These are phyloP conservation scores for Octopus bimaculoides DNA, from an alignment of 1,140 invertebrate species.

Conservation along the genomic window DNA sequence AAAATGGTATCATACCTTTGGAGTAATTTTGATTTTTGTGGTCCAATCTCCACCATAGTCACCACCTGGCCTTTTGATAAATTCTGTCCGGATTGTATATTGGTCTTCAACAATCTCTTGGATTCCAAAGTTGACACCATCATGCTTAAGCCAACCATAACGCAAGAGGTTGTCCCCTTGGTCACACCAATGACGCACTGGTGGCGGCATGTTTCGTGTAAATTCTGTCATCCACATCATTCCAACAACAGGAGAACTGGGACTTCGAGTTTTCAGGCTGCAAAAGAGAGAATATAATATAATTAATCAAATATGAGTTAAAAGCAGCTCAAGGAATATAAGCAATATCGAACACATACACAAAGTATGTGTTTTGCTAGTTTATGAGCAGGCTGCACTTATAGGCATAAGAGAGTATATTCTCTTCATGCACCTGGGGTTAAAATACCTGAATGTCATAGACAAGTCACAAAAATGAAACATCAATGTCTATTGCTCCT, in stretches of 20 bases:
- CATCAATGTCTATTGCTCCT: no score
- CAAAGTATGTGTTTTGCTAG: no score
- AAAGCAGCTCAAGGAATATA: no score
- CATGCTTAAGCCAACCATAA: constrained; percentile 87
- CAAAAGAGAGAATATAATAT: constrained; percentile 61
- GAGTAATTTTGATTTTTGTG: constrained; percentile 72
- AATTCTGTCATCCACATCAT: constrained; percentile 91
- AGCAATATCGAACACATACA: no score
- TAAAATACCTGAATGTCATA: no score
- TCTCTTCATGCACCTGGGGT: no score
- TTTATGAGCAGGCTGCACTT: no score
- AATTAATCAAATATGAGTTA: no score
- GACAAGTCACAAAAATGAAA: no score
- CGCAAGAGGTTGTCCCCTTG: constrained; percentile 78
- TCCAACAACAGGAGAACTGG: constrained; percentile 80
- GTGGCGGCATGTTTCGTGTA: constrained; percentile 42
- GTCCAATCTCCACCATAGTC: constrained; percentile 90
- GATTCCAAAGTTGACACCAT: constrained; percentile 86
- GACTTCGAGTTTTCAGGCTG: constrained; percentile 83
- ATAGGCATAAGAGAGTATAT: no score
- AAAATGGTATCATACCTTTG: constrained; percentile 58
- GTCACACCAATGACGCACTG: constrained; percentile 85
- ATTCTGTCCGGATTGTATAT: constrained; percentile 78
- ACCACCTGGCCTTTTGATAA: constrained; percentile 80
- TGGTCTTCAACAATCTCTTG: constrained; percentile 84